phyloP scores from a whole-genome alignment of 1,140 invertebrate species.

The Tribolium madens region DNA sequence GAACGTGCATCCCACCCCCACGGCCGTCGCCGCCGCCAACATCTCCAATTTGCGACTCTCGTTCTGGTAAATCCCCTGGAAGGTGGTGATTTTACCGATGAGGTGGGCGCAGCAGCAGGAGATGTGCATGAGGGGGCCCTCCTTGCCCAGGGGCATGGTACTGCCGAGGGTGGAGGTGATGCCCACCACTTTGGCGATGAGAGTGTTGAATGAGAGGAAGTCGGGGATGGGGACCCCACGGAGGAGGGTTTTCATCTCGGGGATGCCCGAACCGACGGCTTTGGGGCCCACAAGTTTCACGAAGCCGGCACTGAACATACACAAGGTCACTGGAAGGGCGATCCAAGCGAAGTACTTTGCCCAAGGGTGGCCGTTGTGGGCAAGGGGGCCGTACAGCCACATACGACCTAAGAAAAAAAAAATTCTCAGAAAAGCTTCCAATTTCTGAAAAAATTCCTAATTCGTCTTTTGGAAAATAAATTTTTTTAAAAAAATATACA shows the following conservation, averaged over 20 bases:
- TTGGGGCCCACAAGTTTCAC: constrained; percentile 94
- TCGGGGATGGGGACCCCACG: constrained; percentile 96
- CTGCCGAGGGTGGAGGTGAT: constrained; percentile 94
- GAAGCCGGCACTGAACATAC: constrained; percentile 94
- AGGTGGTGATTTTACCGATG: constrained; percentile 90
- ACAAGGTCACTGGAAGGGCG: constrained; percentile 86
- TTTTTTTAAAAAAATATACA: too few species aligned
- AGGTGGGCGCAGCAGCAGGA: constrained; percentile 95
- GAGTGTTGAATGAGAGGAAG: constrained; percentile 93
- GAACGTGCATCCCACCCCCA: constrained; percentile 95
- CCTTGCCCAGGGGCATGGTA: constrained; percentile 96
- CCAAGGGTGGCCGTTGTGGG: constrained; percentile 79
- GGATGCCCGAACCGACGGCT: constrained; percentile 96
- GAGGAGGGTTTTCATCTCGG: constrained; percentile 99
- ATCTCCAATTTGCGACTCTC: constrained; percentile 95
- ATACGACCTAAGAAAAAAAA: constrained; percentile 80
- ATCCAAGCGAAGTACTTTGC: constrained; percentile 95
- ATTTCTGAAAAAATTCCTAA: too few species aligned
- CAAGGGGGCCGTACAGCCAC: constrained; percentile 89
- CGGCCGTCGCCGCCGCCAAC: constrained; percentile 95
- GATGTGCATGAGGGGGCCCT: constrained; percentile 97
- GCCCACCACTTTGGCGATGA: constrained; percentile 95
- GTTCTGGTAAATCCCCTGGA: constrained; percentile 93
- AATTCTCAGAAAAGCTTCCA: too few species aligned
- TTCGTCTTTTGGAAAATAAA: too few species aligned